Percentiles rank a stretch among this genome's conserved stretches.
phyloP scores from a whole-genome alignment of 2,888 invertebrate species.

The Drosophila niveifrons region DNA sequence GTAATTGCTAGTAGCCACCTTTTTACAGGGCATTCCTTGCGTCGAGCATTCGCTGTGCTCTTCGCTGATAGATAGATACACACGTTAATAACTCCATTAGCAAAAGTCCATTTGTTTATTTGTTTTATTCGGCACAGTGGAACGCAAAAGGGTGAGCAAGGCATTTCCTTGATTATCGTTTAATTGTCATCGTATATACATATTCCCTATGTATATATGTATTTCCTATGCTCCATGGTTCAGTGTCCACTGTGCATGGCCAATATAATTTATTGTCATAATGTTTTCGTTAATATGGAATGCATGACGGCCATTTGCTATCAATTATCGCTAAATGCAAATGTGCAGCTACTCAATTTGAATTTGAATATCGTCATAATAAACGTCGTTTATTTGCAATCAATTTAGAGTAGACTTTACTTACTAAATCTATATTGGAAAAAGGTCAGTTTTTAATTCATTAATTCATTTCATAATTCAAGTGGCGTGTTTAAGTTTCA shows the following conservation, averaged over 20 bases:
- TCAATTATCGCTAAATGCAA: slow-evolving; percentile 21
- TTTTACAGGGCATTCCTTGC: slow-evolving; percentile 14
- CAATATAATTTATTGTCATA: slow-evolving; percentile 22
- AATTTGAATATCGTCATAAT: neutral
- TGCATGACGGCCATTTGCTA: neutral
- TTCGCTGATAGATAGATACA: neutral
- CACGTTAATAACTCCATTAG: slow-evolving; percentile 23
- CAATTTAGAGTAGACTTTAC: neutral
- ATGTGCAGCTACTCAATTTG: slow-evolving; percentile 5
- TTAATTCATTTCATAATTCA: neutral
- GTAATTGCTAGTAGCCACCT: neutral
- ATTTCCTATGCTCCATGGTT: neutral
- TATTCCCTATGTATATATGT: no score
- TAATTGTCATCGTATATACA: neutral
- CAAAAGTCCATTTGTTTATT: slow-evolving; percentile 6
- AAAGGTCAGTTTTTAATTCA: neutral
- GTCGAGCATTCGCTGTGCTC: neutral
- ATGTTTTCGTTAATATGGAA: slow-evolving; percentile 30
- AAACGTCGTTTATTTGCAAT: neutral
- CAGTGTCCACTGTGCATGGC: slow-evolving; percentile 21
- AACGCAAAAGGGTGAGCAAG: neutral
- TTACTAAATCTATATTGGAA: neutral
- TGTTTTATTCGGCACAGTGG: slow-evolving; percentile 5
- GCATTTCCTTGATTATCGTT: neutral
- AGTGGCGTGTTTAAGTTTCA: no score